phyloP scores from a whole-genome alignment of 2,113 vertebrate genomes.

The Columbina picui region DNA sequence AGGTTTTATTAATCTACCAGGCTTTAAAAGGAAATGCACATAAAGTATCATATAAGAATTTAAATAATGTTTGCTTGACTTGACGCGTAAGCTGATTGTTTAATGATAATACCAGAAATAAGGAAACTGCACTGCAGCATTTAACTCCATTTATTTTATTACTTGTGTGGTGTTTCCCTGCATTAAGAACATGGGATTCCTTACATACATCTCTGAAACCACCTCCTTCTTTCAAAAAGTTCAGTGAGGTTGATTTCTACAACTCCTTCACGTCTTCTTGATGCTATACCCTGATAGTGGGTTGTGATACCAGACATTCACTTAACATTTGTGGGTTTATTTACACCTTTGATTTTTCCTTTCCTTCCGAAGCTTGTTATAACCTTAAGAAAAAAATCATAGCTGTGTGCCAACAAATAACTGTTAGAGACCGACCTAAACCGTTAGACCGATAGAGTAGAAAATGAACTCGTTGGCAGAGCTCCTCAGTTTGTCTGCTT shows the following conservation, averaged over 20 bases:
- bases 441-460: neutral
- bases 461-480: neutral
- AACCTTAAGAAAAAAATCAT: slow-evolving; percentile 15
- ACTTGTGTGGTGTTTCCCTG: neutral
- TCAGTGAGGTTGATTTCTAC: neutral
- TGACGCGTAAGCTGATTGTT: neutral
- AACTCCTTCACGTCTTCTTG: neutral
- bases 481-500: neutral
- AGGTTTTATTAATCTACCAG: neutral
- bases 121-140: neutral
- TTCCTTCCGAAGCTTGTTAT: slow-evolving; percentile 47
- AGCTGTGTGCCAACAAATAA: neutral
- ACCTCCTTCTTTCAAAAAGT: neutral
- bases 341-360: slow-evolving; percentile 47
- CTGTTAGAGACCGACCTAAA: neutral
- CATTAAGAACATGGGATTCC: neutral
- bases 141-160: neutral
- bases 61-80: neutral
- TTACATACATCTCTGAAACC: neutral
- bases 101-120: neutral
- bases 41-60: neutral
- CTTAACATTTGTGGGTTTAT: slow-evolving; percentile 32
- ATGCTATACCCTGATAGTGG: neutral
- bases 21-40: neutral
- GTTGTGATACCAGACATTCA: neutral